These are phyloP conservation scores for Cheilosia impressa DNA, from an alignment of 2,888 invertebrate species.

Conservation along the genomic window DNA sequence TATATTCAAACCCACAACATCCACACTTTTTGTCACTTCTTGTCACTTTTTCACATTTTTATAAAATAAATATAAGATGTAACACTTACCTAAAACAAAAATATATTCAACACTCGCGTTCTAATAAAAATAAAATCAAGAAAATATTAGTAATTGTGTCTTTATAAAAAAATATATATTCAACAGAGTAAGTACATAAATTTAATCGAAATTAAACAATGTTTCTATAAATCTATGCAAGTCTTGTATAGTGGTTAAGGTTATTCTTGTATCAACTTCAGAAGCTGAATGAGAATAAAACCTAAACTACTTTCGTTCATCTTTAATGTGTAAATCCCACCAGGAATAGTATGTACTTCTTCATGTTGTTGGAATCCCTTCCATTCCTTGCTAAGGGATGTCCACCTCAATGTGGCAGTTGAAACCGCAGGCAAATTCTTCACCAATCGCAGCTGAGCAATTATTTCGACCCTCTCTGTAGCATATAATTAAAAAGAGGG, in stretches of 20 bases:
- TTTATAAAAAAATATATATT: conserved; percentile 3
- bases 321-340: background rate
- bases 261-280: conserved; percentile 80
- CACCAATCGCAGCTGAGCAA: conserved; percentile 54
- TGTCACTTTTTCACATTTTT: too few species aligned
- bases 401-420: background rate
- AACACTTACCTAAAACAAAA: conserved; percentile 53
- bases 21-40: too few species aligned
- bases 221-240: conserved; percentile 3
- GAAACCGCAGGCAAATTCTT: conserved; percentile 14
- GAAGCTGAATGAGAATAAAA: conserved; percentile 80
- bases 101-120: conserved; percentile 12
- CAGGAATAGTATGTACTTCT: background rate
- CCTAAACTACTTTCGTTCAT: background rate
- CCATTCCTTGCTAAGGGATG: conserved; percentile 9
- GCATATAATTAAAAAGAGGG: background rate
- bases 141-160: conserved; percentile 36
- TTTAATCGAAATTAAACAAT: conserved; percentile 14
- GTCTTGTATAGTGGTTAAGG: conserved; percentile 12
- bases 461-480: conserved; percentile 20
- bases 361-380: background rate
- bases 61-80: too few species aligned
- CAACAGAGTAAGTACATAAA: conserved; percentile 3
- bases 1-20: too few species aligned
- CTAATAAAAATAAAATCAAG: conserved; percentile 22